phyloP scores from a whole-genome alignment of 2,797 vertebrate species.

The Rhincodon typus region DNA sequence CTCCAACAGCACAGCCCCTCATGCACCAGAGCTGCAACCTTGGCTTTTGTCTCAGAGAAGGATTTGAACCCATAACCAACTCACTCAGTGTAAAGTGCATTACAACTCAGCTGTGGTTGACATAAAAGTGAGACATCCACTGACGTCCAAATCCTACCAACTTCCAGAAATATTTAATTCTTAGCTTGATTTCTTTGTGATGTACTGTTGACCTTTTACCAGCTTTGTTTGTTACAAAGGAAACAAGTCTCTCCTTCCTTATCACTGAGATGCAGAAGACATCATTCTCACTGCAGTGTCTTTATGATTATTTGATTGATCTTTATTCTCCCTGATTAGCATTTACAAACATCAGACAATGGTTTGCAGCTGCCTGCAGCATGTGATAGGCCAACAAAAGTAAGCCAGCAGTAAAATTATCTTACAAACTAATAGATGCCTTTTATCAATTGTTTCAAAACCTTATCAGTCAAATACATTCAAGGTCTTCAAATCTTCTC shows the following conservation, averaged over 20 bases:
- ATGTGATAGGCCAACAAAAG: neutral
- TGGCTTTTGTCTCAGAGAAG: too few species aligned
- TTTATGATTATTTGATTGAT: neutral
- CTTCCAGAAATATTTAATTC: too few species aligned
- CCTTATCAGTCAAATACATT: slow-evolving; percentile 29
- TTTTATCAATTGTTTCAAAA: neutral
- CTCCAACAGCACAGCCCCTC: too few species aligned
- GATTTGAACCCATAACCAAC: too few species aligned
- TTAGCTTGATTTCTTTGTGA: neutral
- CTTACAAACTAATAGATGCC: neutral
- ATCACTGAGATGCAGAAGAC: slow-evolving; percentile 15
- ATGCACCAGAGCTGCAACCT: too few species aligned
- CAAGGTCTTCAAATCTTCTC: neutral
- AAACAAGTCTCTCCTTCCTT: slow-evolving; percentile 21
- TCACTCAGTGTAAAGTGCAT: too few species aligned
- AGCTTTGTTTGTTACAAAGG: neutral
- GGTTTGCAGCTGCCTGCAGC: neutral
- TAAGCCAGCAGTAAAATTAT: neutral
- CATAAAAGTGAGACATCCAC: neutral
- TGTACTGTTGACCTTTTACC: neutral
- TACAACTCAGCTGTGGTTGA: too few species aligned
- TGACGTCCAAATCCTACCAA: neutral
- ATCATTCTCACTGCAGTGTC: neutral
- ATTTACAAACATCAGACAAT: neutral
- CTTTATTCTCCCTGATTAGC: neutral